Percentiles rank a stretch among this genome's conserved stretches.
Conservation (phyloP, 1,140 invertebrate genomes). For the Drosophila baimaii region DNA sequence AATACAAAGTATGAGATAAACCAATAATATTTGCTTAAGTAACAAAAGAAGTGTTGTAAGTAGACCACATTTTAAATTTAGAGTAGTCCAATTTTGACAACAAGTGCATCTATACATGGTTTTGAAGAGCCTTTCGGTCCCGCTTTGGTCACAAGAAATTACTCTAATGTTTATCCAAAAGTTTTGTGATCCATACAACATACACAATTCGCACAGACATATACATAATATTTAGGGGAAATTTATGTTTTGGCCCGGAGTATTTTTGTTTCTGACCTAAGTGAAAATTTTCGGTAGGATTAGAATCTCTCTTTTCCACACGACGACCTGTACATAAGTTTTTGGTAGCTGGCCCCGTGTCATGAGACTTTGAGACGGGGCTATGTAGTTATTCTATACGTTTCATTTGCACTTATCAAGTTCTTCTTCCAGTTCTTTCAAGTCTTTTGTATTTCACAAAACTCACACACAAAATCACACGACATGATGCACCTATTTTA, state of each 20-base stretch:
- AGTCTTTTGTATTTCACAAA: slow-evolving; percentile 31
- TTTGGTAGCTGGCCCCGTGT: slow-evolving; percentile 16
- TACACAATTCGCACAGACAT: slow-evolving; percentile 34
- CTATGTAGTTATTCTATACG: slow-evolving; percentile 14
- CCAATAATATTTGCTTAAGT: too few relatives aligned
- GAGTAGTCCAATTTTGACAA: background rate
- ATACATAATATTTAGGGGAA: slow-evolving; percentile 26
- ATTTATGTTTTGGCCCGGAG: slow-evolving; percentile 14
- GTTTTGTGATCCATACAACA: slow-evolving; percentile 22
- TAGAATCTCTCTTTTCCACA: slow-evolving; percentile 5
- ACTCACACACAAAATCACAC: slow-evolving; percentile 6
- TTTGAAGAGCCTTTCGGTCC: background rate
- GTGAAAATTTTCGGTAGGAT: slow-evolving; percentile 25
- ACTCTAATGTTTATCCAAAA: background rate
- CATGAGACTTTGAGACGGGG: background rate
- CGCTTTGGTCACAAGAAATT: slow-evolving; percentile 5
- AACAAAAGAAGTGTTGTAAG: background rate
- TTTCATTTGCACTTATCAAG: slow-evolving; percentile 25
- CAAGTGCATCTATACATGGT: background rate
- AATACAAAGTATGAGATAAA: too few relatives aligned
- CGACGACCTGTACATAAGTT: slow-evolving; percentile 28
- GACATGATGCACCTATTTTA: background rate
- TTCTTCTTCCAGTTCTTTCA: background rate
- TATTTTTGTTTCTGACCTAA: slow-evolving; percentile 4
- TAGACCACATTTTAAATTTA: background rate